Conservation (phyloP, 1,140 invertebrate species). For the Tetramorium alpestre region DNA sequence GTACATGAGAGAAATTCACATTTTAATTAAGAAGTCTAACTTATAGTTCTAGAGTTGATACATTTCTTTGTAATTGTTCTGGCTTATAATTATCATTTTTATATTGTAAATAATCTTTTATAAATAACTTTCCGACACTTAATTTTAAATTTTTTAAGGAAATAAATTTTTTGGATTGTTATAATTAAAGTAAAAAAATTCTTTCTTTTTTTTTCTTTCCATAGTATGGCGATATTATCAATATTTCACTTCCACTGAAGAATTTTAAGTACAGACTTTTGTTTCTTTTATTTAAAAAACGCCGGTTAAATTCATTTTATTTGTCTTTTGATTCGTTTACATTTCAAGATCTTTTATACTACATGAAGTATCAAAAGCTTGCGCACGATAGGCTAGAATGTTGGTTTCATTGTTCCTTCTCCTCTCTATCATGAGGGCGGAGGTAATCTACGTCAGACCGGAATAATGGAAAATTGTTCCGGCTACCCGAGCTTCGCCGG, state of each 20-base stretch:
- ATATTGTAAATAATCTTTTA: not conserved
- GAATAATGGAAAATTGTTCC: constrained; percentile 67
- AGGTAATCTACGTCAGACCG: constrained; percentile 46
- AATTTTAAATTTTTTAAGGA: not conserved
- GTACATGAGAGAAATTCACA: not conserved
- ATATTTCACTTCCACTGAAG: not conserved
- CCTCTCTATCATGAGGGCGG: not conserved
- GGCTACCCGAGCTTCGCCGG: constrained; percentile 35
- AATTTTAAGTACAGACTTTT: not conserved
- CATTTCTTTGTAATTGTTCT: not conserved
- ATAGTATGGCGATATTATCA: not conserved
- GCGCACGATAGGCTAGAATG: not conserved
- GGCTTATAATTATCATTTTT: not conserved
- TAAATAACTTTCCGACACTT: not conserved
- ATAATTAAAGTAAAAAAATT: not conserved
- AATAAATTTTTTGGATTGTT: not conserved
- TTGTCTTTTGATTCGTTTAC: not conserved
- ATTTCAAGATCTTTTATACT: not conserved
- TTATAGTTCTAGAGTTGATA: not conserved
- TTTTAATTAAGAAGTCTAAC: not conserved
- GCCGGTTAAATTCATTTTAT: constrained; percentile 5
- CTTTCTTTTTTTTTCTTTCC: not conserved
- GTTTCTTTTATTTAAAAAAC: not conserved
- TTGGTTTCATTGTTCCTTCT: constrained; percentile 45
- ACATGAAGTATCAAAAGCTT: constrained; percentile 10